Evolutionary conservation across 1,140 invertebrate species (phyloP).

Genomic region (Cotesia typhae): DNA sequence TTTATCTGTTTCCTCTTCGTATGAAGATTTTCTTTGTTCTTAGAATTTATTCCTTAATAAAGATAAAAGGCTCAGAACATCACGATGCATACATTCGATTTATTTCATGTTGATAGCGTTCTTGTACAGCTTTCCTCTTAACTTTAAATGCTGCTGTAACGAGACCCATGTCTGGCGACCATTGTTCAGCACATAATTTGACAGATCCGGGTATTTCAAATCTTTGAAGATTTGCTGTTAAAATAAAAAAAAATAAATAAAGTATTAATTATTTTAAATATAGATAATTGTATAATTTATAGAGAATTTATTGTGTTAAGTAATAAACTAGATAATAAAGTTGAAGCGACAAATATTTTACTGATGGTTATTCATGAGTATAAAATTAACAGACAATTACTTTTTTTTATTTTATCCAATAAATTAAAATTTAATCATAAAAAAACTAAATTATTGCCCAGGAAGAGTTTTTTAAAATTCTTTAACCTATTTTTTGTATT

Average conservation of each 20-base stretch:
- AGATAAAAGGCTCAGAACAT: conserved; percentile 55
- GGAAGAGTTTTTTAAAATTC: too few relatives aligned
- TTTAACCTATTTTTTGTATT: too few relatives aligned
- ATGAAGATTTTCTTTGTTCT: too few relatives aligned
- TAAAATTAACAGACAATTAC: too few relatives aligned
- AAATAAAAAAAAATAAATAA: conserved; percentile 40
- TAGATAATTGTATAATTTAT: not conserved
- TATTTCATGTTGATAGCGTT: conserved; percentile 89
- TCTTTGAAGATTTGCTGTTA: conserved; percentile 80
- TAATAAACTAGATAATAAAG: too few relatives aligned
- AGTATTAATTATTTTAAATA: not conserved
- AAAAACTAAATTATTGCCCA: too few relatives aligned
- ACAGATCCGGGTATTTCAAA: conserved; percentile 94
- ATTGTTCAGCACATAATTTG: conserved; percentile 87
- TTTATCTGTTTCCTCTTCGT: too few relatives aligned
- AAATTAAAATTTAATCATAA: too few relatives aligned
- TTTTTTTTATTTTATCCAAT: too few relatives aligned
- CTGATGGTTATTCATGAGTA: too few relatives aligned
- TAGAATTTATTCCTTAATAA: conserved; percentile 7
- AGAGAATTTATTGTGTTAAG: not conserved
- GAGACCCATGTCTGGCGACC: conserved; percentile 96
- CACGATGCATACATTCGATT: conserved; percentile 92
- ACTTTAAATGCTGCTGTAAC: conserved; percentile 97
- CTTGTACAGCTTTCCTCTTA: conserved; percentile 94
- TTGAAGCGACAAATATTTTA: too few relatives aligned